Percentiles rank a stretch among this genome's conserved stretches.
Conservation (phyloP, 2,113 vertebrate genomes). For the Pelecanoides urinatrix region DNA sequence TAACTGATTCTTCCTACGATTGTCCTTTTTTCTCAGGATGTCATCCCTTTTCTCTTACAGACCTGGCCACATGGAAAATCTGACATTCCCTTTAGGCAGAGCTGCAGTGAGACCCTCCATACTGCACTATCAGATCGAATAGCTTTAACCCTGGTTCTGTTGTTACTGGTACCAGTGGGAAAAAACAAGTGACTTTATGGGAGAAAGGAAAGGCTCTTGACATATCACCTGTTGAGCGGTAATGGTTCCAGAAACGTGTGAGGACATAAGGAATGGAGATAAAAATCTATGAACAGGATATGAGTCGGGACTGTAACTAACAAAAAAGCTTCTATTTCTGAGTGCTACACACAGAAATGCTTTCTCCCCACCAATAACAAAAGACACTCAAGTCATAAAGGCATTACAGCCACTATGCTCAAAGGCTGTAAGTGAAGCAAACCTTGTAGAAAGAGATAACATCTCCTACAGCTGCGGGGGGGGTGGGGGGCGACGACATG, state of each 20-base stretch:
- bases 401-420: not conserved
- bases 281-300: not conserved
- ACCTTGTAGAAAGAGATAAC: not conserved
- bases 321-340: not conserved
- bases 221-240: not conserved
- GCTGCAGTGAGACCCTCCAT: not conserved
- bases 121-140: rapidly evolving
- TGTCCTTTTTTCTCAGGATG: not conserved
- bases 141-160: not conserved
- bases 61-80: not conserved
- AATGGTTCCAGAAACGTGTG: not conserved
- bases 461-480: not conserved
- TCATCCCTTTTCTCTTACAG: not conserved
- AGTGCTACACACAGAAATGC: not conserved
- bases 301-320: not conserved
- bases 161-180: not conserved
- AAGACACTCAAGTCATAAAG: not conserved
- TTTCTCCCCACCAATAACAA: not conserved
- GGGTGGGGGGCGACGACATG: rapidly evolving
- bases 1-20: not conserved
- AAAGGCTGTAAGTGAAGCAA: not conserved
- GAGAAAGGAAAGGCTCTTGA: not conserved
- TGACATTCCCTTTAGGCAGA: not conserved
- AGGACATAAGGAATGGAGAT: not conserved
- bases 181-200: not conserved